These are phyloP conservation scores for Apamea crenata DNA, from an alignment of 2,888 invertebrate genomes.

Conservation along the genomic window DNA sequence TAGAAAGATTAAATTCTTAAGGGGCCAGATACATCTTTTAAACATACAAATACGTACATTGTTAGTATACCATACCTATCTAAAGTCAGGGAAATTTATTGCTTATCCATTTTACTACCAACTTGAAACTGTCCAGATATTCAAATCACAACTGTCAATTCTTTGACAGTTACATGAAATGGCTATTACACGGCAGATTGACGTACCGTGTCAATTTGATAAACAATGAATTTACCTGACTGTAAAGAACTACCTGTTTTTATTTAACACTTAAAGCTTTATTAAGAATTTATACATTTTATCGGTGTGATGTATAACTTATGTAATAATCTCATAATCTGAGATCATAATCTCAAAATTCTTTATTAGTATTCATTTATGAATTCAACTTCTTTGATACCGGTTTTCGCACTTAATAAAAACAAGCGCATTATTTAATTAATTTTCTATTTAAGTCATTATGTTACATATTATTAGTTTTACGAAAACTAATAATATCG, in stretches of 20 bases:
- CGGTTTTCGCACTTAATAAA: slow-evolving; percentile 57
- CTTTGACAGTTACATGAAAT: neutral
- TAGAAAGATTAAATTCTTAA: too few species aligned
- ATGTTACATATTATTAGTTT: slow-evolving; percentile 45
- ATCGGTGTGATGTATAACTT: slow-evolving; percentile 28
- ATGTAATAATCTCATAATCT: slow-evolving; percentile 38
- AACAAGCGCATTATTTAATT: slow-evolving; percentile 45
- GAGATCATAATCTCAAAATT: slow-evolving; percentile 51
- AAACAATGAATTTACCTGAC: neutral
- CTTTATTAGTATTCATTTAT: slow-evolving; percentile 39
- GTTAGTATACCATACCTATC: neutral
- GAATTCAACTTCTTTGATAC: slow-evolving; percentile 42
- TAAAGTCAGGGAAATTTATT: neutral
- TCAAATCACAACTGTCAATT: neutral
- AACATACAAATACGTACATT: neutral
- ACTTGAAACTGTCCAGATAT: neutral
- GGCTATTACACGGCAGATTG: neutral
- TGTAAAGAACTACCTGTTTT: neutral
- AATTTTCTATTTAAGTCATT: slow-evolving; percentile 45
- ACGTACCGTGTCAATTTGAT: neutral
- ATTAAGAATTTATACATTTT: slow-evolving; percentile 13
- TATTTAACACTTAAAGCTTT: slow-evolving; percentile 4
- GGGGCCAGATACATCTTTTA: neutral
- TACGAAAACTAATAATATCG: slow-evolving; percentile 11
- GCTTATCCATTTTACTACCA: neutral